Evolutionary conservation across 2,113 vertebrate genomes (phyloP), one percentile per base, ranked within the genome.

Genomic region (Platysteira castanea): DNA sequence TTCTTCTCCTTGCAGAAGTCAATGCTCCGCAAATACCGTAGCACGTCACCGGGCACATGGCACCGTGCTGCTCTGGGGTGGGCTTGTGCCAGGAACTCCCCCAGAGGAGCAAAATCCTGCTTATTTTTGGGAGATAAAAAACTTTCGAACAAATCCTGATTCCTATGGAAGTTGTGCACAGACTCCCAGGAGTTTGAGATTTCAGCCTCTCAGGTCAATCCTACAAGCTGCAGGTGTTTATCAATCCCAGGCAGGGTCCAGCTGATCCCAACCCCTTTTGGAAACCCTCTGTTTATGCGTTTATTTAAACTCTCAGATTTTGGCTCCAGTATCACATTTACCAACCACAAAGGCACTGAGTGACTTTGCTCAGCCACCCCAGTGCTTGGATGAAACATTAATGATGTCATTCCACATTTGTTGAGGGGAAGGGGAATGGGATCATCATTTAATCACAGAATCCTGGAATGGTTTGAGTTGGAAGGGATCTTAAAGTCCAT

Each of bases 191-290:
- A 42, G 31, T 63, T 3, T 20, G 9, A 39, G 67, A 44, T 76
- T 53, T 77, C 54, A 85, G 46, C 33, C 20, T 76, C 61, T 35
- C 0, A 0, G 15, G 39, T 52, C 2, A 27, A 42, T 73, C 39
- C 50, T 35, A 6, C 18, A 20, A 42, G 12, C 13, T 73, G 50
- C 7, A 15, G 22, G 30, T 33, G 10, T 22, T 71, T 27, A 28
- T 14, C 0, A 19, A 56, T 19, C 14, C n/a, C 0, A 0, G 67
- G 74, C 10, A 4, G 50, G 46, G 26, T 44, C 22, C 39, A 52
- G 68, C 21, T 35, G 31, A 63, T 27, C 46, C 49, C 41, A 52
- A 60, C 18, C 13, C 28, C 65, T 56, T 82, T 23, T 7, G 35
- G 49, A 84, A 89, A 28, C 2, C 16, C 12, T 1, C 2, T 22